Conservation (phyloP, 2,888 invertebrate genomes). For the Leucoptera coffeella region DNA sequence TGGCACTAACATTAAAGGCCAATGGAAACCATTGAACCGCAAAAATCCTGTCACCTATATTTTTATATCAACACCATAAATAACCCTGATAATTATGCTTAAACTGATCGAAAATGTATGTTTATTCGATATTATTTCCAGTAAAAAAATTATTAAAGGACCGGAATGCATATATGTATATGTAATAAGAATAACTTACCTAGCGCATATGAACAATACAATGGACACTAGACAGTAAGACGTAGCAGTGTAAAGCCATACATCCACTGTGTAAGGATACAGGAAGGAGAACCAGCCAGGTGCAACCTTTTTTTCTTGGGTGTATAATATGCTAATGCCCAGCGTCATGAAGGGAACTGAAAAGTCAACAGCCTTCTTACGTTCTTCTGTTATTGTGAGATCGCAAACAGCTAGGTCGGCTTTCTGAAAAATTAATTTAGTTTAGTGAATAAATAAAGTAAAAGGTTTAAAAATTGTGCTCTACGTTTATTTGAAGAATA, state of each 20-base stretch:
- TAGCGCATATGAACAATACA: conserved; percentile 72
- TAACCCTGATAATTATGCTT: not conserved
- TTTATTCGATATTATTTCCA: not conserved
- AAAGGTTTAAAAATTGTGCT: too few species aligned
- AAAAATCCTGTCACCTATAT: too few species aligned
- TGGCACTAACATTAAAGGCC: too few species aligned
- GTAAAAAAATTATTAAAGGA: too few species aligned
- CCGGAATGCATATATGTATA: too few species aligned
- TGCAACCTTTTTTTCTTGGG: conserved; percentile 66
- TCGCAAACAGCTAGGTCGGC: conserved; percentile 85
- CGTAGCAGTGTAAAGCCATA: conserved; percentile 83
- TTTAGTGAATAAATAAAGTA: too few species aligned
- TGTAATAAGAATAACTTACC: too few species aligned
- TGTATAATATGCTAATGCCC: conserved; percentile 83
- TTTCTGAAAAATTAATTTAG: conserved; percentile 54
- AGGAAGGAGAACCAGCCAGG: conserved; percentile 84
- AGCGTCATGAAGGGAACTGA: conserved; percentile 96
- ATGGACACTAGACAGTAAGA: conserved; percentile 80
- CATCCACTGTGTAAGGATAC: conserved; percentile 74
- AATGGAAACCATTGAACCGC: too few species aligned
- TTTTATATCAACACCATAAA: too few species aligned
- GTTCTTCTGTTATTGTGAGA: conserved; percentile 86
- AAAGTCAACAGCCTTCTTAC: conserved; percentile 86
- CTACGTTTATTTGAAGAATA: too few species aligned
- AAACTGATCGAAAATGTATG: not conserved